Evolutionary conservation across 2,888 invertebrate genomes (phyloP), one percentile per base, ranked within the genome.

Genomic region (Drosophila pseudotalamancana): DNA sequence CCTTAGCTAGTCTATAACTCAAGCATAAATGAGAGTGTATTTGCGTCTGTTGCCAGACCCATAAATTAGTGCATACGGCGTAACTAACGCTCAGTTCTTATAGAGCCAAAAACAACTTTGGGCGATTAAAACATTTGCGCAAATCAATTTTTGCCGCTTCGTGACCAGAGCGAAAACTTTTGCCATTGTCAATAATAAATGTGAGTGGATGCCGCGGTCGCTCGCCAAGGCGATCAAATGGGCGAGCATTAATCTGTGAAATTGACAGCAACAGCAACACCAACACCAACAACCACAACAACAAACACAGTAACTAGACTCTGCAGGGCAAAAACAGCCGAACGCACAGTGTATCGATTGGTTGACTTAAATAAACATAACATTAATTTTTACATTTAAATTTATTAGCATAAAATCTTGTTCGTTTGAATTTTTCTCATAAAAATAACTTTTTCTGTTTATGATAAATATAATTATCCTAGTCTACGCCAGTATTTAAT

Each of bases 151-250:
- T 78, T 66, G 74, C 50, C 66, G 77, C 55, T 59, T 57, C 60
- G 64, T 64, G 63, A 66, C 51, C 64, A 62, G 43, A 64, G 64
- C 60, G 55, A 74, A 87, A 81, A 82, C 64, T 87, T 81, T 74
- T 62, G 59, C 71, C 83, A 87, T 82, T 81, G 86, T 78, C 79
- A 85, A 85, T 85, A 81, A 87, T 85, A 85, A 85, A 85, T 85
- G 76, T 65, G 64, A 61, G 69, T 72, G 64, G 34, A 37, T 62
- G 61, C 25, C 56, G 14, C 12, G 29, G 54, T 19, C n/a, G 23
- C 34, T 65, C 59, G 49, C 60, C 64, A 56, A 59, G 78, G 74
- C 72, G 63, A 67, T 62, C 50, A 81, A 85, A 78, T 85, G 77
- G 61, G 54, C 51, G 75, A 61, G 87, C 80, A 81, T 87, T 87